A percentile compares a stretch with the other conserved stretches of the same genome.
phyloP scores from a whole-genome alignment of 2,113 vertebrate genomes.

The Passer montanus region DNA sequence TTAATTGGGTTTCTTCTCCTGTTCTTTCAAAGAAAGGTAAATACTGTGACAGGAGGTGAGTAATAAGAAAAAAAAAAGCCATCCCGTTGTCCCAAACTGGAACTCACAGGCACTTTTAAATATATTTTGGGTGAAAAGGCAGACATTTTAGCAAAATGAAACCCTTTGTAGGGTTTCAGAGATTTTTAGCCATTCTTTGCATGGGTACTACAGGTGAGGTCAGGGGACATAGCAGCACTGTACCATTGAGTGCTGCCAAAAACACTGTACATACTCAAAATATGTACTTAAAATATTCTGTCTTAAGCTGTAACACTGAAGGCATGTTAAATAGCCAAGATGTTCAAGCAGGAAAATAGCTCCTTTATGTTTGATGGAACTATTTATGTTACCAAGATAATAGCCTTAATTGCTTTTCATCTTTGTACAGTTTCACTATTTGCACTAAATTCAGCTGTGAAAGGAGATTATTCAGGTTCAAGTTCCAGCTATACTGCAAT shows the following conservation, averaged over 20 bases:
- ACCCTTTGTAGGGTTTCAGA: neutral
- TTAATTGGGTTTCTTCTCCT: neutral
- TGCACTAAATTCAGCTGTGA: neutral
- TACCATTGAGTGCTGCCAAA: neutral
- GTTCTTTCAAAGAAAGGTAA: neutral
- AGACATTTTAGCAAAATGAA: neutral
- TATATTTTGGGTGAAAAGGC: neutral
- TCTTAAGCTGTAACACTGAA: neutral
- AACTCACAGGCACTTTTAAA: neutral
- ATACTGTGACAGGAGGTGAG: neutral
- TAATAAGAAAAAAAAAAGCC: neutral
- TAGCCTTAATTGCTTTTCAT: neutral
- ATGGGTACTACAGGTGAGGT: neutral
- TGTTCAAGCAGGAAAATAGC: neutral
- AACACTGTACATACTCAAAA: neutral
- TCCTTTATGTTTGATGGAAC: neutral
- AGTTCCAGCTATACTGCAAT: neutral
- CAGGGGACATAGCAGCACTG: neutral
- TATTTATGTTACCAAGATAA: neutral
- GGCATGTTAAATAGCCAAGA: neutral
- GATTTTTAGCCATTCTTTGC: neutral
- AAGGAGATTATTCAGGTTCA: neutral
- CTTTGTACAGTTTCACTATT: slow-evolving; percentile 1
- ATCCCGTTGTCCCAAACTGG: neutral
- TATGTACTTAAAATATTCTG: neutral